Conservation (phyloP, 2,113 vertebrate species). For the Tetrax tetrax region DNA sequence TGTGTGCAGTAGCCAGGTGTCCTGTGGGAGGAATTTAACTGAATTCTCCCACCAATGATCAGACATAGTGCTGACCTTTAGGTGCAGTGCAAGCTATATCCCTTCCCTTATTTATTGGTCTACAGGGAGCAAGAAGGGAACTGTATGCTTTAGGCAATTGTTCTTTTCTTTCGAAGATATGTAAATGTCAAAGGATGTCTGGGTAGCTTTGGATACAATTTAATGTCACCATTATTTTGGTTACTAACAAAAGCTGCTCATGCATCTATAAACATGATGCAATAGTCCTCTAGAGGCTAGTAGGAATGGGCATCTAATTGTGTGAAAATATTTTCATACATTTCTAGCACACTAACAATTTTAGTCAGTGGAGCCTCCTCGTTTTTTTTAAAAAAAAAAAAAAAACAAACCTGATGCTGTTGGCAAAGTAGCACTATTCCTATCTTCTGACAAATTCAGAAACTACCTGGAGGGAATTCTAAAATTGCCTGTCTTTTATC, state of each 20-base stretch:
- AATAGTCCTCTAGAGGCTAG: background rate
- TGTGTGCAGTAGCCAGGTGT: background rate
- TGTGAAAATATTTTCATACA: background rate
- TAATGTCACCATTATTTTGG: background rate
- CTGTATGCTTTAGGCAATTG: background rate
- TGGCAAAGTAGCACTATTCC: background rate
- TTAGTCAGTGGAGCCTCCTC: background rate
- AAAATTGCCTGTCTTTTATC: background rate
- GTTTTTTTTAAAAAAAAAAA: background rate
- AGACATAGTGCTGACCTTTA: background rate
- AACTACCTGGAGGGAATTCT: background rate
- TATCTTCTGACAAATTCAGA: background rate
- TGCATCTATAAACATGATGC: background rate
- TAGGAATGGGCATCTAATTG: background rate
- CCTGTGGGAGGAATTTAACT: background rate
- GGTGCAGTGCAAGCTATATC: background rate
- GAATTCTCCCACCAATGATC: background rate
- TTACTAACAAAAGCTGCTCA: background rate
- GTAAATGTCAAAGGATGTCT: background rate
- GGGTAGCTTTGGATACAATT: background rate
- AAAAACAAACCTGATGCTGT: background rate
- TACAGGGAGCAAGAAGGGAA: background rate
- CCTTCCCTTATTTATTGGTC: background rate
- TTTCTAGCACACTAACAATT: background rate
- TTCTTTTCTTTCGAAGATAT: background rate